phyloP scores from a whole-genome alignment of 2,888 invertebrate species.

The Sinotaia quadrata region DNA sequence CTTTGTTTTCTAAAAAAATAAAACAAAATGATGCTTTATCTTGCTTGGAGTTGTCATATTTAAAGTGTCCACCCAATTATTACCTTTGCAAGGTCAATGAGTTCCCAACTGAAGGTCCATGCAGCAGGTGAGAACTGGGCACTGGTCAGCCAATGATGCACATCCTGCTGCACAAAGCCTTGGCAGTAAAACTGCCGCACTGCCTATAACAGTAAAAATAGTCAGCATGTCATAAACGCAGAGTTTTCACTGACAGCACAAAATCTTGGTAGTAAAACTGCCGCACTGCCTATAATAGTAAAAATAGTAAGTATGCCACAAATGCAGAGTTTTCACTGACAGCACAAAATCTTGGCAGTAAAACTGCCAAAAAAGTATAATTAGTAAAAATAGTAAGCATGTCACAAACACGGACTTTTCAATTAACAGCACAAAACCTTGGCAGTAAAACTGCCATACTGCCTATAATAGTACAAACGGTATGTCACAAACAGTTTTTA shows the following conservation, averaged over 20 bases:
- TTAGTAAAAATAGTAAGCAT: no score
- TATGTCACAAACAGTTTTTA: conserved; percentile 32
- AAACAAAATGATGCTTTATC: no score
- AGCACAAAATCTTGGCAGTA: conserved; percentile 63
- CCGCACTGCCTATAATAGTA: conserved; percentile 61
- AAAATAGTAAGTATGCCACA: no score
- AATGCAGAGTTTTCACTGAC: neutral
- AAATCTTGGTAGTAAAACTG: conserved; percentile 67
- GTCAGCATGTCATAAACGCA: conserved; percentile 25
- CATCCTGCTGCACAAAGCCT: conserved; percentile 74
- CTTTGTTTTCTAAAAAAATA: no score
- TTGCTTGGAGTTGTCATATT: no score
- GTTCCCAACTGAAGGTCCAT: conserved; percentile 93
- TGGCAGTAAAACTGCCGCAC: conserved; percentile 69
- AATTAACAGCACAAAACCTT: conserved; percentile 51
- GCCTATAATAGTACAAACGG: no score
- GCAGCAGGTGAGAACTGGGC: conserved; percentile 90
- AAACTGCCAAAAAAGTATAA: conserved; percentile 66
- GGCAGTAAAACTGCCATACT: conserved; percentile 49
- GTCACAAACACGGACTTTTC: conserved; percentile 10
- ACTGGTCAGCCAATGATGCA: conserved; percentile 83
- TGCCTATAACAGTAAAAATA: no score
- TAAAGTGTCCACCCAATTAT: no score
- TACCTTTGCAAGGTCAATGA: conserved; percentile 87
- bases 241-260: conserved; percentile 40